These are phyloP conservation scores for Ancistrus triradiatus DNA, from an alignment of 2,113 vertebrate species.

Conservation along the genomic window DNA sequence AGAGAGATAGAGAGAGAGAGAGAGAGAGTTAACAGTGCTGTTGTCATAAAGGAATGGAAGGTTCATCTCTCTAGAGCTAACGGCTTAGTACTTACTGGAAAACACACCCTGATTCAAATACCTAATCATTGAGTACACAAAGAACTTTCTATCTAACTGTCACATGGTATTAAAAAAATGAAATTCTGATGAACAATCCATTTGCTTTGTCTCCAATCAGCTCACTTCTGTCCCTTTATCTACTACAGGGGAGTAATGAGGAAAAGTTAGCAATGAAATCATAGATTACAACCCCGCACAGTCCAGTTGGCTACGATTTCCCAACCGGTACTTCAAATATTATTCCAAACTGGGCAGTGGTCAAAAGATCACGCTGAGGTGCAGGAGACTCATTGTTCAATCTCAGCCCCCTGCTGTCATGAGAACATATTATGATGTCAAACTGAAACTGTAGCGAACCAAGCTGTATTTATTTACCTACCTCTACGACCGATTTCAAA, in stretches of 20 bases:
- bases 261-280: neutral
- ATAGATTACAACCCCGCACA: constrained; percentile 3
- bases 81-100: neutral
- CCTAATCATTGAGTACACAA: constrained; percentile 2
- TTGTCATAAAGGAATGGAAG: neutral
- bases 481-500: neutral
- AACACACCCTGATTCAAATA: constrained; percentile 26
- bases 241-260: too few species aligned
- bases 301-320: constrained; percentile 49
- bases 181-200: too few species aligned
- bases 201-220: neutral
- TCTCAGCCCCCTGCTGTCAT: constrained; percentile 28
- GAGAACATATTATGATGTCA: constrained; percentile 27
- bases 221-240: neutral
- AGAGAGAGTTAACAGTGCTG: neutral
- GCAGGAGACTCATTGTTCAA: constrained; percentile 43
- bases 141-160: neutral
- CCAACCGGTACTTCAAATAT: constrained; percentile 49
- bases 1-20: neutral
- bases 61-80: too few species aligned
- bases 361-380: constrained; percentile 38
- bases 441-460: neutral
- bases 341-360: constrained; percentile 41
- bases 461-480: neutral
- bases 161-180: neutral